Evolutionary conservation across 2,113 vertebrate species (phyloP), one percentile per base, ranked within the genome.

Genomic region (Hippolais icterina): DNA sequence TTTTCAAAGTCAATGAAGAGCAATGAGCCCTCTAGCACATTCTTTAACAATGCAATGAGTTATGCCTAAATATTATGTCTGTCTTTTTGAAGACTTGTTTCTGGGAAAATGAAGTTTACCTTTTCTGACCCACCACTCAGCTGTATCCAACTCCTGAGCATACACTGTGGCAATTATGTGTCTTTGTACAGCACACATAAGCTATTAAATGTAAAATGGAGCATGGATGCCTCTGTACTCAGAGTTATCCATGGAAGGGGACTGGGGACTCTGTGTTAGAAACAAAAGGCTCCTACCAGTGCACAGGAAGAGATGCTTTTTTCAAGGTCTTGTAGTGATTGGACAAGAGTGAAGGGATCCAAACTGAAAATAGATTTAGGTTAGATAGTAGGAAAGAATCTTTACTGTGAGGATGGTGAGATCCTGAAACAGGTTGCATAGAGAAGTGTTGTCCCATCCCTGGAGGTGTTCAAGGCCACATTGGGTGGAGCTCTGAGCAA

Each of bases 151-250:
- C 12, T 31, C 5, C 60, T 46, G 37, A 44, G 23, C 10, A 21
- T 13, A 22, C 0, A 1, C 24, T 54, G 2, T 46, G 15, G 15
- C 9, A 53, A 10, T 44, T 37, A 20, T 5, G 22, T 39, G 4
- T 39, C 28, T 61, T 57, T 46, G 11, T 50, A 54, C 7, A 79
- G 25, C 9, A 92, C 15, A 20, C 14, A 25, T 44, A 49, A 77
- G 65, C n/a, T 41, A 5, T 5, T 4, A 18, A 9, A 65, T 57
- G 46, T 15, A 9, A 47, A 68, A 70, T 54, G 4, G 9, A 70
- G 5, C 8, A 39, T 18, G 11, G 4, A 3, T 56, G 4, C 2
- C 50, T 61, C 10, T 47, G 10, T 63, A n/a, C 9, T 63, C 5
- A 11, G 25, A 27, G 15, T 8, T 83, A 49, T 20, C 5, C 7